These are phyloP conservation scores for Temnothorax curvispinosus DNA, from an alignment of 1,140 invertebrate species.

Conservation along the genomic window DNA sequence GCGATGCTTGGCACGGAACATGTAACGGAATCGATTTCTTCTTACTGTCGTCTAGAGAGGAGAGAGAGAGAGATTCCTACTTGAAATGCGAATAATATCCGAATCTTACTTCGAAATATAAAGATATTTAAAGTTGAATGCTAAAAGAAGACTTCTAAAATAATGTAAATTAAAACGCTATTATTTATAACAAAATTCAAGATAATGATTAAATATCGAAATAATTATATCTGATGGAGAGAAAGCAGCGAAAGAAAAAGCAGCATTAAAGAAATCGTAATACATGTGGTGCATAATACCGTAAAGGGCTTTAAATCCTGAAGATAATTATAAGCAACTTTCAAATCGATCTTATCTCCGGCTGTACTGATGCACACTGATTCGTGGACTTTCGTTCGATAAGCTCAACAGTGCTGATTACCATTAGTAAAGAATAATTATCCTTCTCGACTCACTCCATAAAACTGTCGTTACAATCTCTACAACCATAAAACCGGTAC, in stretches of 20 bases:
- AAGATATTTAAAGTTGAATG: not conserved
- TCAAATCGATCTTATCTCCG: not conserved
- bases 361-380: not conserved
- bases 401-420: not conserved
- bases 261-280: not conserved
- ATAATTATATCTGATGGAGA: not conserved
- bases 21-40: conserved; percentile 4
- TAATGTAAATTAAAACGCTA: not conserved
- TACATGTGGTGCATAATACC: not conserved
- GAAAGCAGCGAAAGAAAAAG: not conserved
- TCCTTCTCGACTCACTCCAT: not conserved
- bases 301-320: conserved; percentile 19
- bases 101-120: not conserved
- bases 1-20: not conserved
- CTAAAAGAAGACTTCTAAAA: not conserved
- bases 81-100: not conserved
- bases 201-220: not conserved
- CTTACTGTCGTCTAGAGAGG: not conserved
- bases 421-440: conserved; percentile 18
- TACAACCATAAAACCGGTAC: not conserved
- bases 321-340: conserved; percentile 11
- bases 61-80: not conserved
- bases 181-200: not conserved
- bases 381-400: conserved; percentile 7
- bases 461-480: conserved; percentile 1